Evolutionary conservation across 1,140 invertebrate genomes (phyloP).

Genomic region (Maconellicoccus hirsutus): DNA sequence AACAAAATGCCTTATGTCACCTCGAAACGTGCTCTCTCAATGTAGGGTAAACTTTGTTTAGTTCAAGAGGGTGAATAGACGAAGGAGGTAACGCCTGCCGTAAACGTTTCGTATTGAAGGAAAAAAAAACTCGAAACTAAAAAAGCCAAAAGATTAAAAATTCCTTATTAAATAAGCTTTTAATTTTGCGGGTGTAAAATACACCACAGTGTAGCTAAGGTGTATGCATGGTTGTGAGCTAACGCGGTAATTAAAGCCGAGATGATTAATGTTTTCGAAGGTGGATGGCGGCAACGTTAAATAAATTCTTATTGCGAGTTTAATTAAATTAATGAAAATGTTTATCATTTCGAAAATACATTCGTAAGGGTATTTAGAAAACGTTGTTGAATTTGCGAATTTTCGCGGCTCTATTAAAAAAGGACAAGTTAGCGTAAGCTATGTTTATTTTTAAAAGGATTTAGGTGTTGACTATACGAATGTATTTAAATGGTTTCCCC

Average conservation of each 20-base stretch:
- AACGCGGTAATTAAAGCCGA: neutral
- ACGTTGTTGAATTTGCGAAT: neutral
- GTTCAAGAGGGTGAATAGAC: neutral
- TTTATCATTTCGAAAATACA: constrained; percentile 1
- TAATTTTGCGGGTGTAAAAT: neutral
- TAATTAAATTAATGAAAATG: constrained; percentile 6
- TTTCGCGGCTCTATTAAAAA: neutral
- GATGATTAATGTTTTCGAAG: neutral
- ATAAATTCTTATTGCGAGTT: constrained; percentile 1
- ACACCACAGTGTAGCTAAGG: neutral
- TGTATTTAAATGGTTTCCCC: neutral
- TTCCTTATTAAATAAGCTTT: neutral
- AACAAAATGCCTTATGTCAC: neutral
- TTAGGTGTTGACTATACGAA: neutral
- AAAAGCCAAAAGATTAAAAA: too few relatives aligned
- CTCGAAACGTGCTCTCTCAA: neutral
- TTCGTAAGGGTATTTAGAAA: neutral
- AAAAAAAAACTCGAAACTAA: too few relatives aligned
- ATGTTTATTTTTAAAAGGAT: neutral
- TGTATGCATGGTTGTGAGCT: neutral
- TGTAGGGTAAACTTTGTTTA: neutral
- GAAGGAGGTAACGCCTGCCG: too few relatives aligned
- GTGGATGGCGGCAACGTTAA: constrained; percentile 2
- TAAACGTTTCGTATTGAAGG: too few relatives aligned
- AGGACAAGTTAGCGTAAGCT: neutral